Evolutionary conservation across 1,140 invertebrate species (phyloP).

Genomic region (Ostrea denselamellosa): DNA sequence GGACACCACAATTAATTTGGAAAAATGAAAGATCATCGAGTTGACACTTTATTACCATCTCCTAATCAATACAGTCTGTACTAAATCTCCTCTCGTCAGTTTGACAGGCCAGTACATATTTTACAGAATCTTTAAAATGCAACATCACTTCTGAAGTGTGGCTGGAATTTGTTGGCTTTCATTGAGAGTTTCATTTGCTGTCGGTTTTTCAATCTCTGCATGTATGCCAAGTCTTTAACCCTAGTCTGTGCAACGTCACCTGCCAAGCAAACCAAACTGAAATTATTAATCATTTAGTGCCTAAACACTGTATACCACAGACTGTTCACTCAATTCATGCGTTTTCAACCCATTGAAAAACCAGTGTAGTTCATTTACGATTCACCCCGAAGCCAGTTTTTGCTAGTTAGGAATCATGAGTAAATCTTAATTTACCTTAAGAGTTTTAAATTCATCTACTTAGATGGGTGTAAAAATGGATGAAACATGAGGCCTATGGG

Average conservation of each 20-base stretch:
- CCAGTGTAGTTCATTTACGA: not conserved
- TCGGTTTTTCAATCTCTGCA: slow-evolving; percentile 90
- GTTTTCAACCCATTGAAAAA: not conserved
- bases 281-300: slow-evolving; percentile 42
- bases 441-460: not conserved
- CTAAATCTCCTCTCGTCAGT: too few relatives aligned
- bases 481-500: too few relatives aligned
- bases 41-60: too few relatives aligned
- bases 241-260: slow-evolving; percentile 79
- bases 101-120: too few relatives aligned
- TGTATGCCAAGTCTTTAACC: slow-evolving; percentile 90
- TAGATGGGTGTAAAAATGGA: too few relatives aligned
- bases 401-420: not conserved
- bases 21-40: too few relatives aligned
- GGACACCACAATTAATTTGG: too few relatives aligned
- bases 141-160: slow-evolving; percentile 64
- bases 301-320: not conserved
- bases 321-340: not conserved
- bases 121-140: slow-evolving; percentile 53
- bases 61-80: too few relatives aligned
- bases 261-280: slow-evolving; percentile 78
- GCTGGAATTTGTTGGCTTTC: slow-evolving; percentile 89
- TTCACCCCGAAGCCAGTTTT: not conserved
- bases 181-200: slow-evolving; percentile 87
- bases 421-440: not conserved